Evolutionary conservation across 2,888 invertebrate species (phyloP), one percentile per base, ranked within the genome.

Genomic region (Mesoligia furuncula): DNA sequence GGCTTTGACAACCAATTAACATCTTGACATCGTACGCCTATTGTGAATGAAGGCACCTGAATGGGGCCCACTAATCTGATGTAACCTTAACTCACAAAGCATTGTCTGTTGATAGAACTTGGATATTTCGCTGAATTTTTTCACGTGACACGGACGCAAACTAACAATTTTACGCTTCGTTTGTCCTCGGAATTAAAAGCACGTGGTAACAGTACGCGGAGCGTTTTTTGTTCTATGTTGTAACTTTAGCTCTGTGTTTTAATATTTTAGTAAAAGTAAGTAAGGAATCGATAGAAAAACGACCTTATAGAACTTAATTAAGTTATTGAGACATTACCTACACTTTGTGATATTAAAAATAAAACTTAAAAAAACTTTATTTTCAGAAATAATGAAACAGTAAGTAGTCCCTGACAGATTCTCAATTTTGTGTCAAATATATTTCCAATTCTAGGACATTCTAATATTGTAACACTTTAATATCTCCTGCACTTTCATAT

Each of bases 1-100:
- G 90, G 84, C 87, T 90, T 89, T 91, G 91, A 91, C 90, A 89
- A 86, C 89, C 90, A 91, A 91, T 91, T 90, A 91, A 86, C 88
- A 83, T 88, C 87, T 87, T 85, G 87, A 89, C 89, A 88, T 87
- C 79, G 79, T 78, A 68, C 78, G 77, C 80, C 88, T 81, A 89
- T 90, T 90, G 91, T 90, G 77, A 65, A 66, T 42, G 42, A 11
- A 11, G 42, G 42, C 11, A 51, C 73, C 69, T 83, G 90, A 90
- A 91, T 90, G 85, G 88, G 83, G 86, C 74, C 83, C 85, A 90
- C 83, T 91, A 91, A 92, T 90, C 91, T 90, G 89, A 91, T 90
- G 86, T 80, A 88, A 88, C 85, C 78, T 85, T 88, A 89, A 90
- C 89, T 83, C 83, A 89, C 89, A 90, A 87, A 86, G 89, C 91